These are phyloP conservation scores for Sminthurinus signatus DNA, from an alignment of 1,140 invertebrate genomes.

Conservation along the genomic window DNA sequence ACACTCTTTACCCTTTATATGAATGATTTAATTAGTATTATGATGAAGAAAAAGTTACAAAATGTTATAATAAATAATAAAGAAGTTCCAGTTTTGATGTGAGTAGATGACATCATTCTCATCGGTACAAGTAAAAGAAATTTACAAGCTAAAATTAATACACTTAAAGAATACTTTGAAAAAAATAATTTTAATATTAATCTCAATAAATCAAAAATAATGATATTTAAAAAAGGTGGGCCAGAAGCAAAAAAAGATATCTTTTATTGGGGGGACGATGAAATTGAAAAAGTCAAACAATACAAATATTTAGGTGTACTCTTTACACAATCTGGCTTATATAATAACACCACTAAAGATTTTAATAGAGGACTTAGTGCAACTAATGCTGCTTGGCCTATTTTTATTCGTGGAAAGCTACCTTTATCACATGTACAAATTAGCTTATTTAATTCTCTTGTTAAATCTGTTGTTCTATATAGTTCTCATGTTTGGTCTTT, in stretches of 20 bases:
- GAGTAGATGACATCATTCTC: background rate
- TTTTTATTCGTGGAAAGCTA: too few relatives aligned
- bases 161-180: constrained; percentile 12
- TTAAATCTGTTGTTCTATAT: too few relatives aligned
- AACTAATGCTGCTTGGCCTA: too few relatives aligned
- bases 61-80: constrained; percentile 7
- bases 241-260: constrained; percentile 3
- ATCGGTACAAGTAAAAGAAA: background rate
- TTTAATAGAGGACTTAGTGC: too few relatives aligned
- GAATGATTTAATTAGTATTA: too few relatives aligned
- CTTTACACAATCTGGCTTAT: too few relatives aligned
- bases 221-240: constrained; percentile 30
- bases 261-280: constrained; percentile 9
- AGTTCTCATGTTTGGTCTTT: too few relatives aligned
- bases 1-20: too few relatives aligned
- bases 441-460: too few relatives aligned
- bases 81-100: constrained; percentile 5
- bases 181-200: constrained; percentile 31
- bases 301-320: constrained; percentile 15
- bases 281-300: background rate
- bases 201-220: constrained; percentile 32
- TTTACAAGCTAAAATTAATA: constrained; percentile 8
- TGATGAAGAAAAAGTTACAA: too few relatives aligned
- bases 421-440: too few relatives aligned
- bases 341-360: too few relatives aligned